Base-by-base conservation (phyloP, 2,888 invertebrate genomes). In the Scaptomyza flava region DNA sequence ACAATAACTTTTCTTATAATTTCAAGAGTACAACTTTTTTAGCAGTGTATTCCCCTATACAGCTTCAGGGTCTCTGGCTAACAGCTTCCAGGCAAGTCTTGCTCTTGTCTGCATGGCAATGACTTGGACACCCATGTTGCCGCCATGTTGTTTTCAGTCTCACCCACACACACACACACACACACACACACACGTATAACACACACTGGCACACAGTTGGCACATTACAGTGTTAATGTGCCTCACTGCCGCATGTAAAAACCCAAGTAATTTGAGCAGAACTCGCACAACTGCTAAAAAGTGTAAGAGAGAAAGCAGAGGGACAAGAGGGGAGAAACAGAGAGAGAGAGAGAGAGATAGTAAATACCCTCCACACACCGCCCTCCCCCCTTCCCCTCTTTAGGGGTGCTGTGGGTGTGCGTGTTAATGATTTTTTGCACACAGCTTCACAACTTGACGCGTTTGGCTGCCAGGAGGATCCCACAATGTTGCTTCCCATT, bases 171-270 rank as follows among this genome's bases (percentile, higher is more conserved):
- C 54, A 30, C 20, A 50, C 45, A 31, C 23, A 17, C 43, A 17
- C 43, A 46, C 56, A 64, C 27, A 59, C 50, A 45, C 57, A 66
- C 66, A 67, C 61, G n/a, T n/a, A n/a, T n/a, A n/a, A 64, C 27
- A 59, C 50, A 67, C 57, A 68, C 47, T 50, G 20, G 61, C 46
- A 71, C 59, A 79, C 72, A 77, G 89, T 90, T 91, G 90, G 89
- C 91, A 90, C 91, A 90, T 90, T 90, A 90, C 89, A 85, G 89
- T 90, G 89, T 90, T 89, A 89, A 89, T 89, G 89, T 90, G 90
- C 82, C 89, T 89, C 89, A 90, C 89, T 89, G 81, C 89, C 89
- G 79, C 90, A 90, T 79, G 84, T 86, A 89, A 85, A 90, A 88
- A 87, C 69, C 81, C 85, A 81, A 83, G 78, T 77, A 89, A 86